Percentiles rank a stretch among this genome's conserved stretches.
These are phyloP conservation scores for Centruroides sculpturatus DNA, from an alignment of 1,140 invertebrate species.

Conservation along the genomic window DNA sequence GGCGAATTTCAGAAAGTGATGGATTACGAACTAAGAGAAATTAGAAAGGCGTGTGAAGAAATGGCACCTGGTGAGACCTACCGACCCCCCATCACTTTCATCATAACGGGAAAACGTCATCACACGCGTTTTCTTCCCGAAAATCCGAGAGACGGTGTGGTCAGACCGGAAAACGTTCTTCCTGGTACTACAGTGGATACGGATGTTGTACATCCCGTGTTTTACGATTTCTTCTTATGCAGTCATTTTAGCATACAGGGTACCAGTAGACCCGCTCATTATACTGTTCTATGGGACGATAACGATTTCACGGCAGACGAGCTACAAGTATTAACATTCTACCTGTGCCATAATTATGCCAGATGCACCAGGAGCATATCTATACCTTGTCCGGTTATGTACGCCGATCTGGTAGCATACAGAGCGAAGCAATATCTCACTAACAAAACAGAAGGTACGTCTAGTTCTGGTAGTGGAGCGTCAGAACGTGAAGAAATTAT, in stretches of 20 bases:
- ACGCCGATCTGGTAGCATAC: conserved; percentile 23
- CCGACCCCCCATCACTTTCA: conserved; percentile 15
- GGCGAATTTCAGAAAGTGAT: conserved; percentile 30
- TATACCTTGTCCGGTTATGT: conserved; percentile 21
- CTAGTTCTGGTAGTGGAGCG: too few species aligned
- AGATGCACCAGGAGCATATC: conserved; percentile 18
- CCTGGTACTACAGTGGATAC: conserved; percentile 52
- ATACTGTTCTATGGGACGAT: conserved; percentile 16
- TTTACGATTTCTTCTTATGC: conserved; percentile 73
- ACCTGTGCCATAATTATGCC: conserved; percentile 18
- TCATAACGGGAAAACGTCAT: conserved; percentile 19
- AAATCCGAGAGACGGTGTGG: conserved; percentile 17
- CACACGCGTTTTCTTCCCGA: conserved; percentile 13
- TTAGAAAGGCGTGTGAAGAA: conserved; percentile 8
- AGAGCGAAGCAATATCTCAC: conserved; percentile 1
- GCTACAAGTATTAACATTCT: conserved; percentile 16
- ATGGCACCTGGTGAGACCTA: not conserved
- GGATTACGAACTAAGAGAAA: conserved; percentile 11
- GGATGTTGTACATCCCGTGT: conserved; percentile 41
- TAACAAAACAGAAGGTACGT: too few species aligned
- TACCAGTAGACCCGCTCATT: conserved; percentile 16
- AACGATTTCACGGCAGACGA: conserved; percentile 12
- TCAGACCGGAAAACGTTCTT: conserved; percentile 45
- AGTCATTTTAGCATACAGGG: conserved; percentile 41
- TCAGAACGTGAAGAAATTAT: too few species aligned